Evolutionary conservation across 1,140 invertebrate genomes (phyloP), one percentile per base, ranked within the genome.

Genomic region (Drosophila pseudoobscura): DNA sequence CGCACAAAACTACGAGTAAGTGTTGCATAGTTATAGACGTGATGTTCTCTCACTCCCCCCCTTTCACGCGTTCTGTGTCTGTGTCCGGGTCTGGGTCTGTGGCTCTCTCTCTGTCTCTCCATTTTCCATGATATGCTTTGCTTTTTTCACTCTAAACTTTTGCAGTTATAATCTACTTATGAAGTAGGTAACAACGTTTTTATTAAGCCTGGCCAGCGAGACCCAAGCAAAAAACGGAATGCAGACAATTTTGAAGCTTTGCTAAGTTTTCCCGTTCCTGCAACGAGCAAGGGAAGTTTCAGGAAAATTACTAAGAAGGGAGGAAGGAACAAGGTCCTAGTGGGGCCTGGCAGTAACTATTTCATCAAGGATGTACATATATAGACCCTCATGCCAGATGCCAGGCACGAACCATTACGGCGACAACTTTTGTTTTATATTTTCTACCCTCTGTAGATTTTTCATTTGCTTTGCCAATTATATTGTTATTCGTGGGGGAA

Each of bases 131-230:
- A 22, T 11, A 49, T 17, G 53, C 35, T 62, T 57, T 26, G 17
- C 6, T 47, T 46, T 43, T 51, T 55, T 53, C 59, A 58, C 66
- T 80, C 51, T 57, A 69, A 78, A 80, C 68, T 80, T 79, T 83
- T 73, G 47, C 79, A 64, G 60, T 75, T 75, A 64, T 83, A 83
- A 78, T 83, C 75, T 82, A 75, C 63, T 82, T 82, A 75, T 78
- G 62, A 68, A 78, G 78, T 82, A 83, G 78, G 68, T 64, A 80
- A 73, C 78, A 71, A 74, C 51, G 59, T 60, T 78, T 71, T 68
- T 83, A 82, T 78, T 74, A 83, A 78, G 78, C 52, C 65, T 66
- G 58, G 57, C 39, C 50, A 22, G 35, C 22, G 31, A 9, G 31
- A 35, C 31, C 3, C 31, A 13, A 24, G 60, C 35, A 59, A 59